Percentiles rank a stretch among this genome's conserved stretches.
Evolutionary conservation across 2,113 vertebrate species (phyloP).

Genomic region (Muntiacus reevesi): DNA sequence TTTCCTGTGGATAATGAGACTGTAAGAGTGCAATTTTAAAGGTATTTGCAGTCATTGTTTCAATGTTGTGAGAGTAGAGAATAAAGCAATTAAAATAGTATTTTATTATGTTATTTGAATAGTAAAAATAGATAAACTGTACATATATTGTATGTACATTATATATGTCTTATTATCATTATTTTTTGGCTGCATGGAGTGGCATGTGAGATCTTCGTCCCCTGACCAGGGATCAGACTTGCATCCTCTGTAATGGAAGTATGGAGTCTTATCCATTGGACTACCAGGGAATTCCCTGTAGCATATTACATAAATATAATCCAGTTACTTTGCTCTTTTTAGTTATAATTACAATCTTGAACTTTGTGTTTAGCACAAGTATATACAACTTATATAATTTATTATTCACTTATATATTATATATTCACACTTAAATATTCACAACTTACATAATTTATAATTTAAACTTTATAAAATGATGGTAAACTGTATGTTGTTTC

Average conservation of each 20-base stretch:
- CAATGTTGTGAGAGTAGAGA: not conserved
- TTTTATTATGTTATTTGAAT: slow-evolving; percentile 31
- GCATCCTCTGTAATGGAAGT: not conserved
- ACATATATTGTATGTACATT: not conserved
- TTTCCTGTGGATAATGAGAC: not conserved
- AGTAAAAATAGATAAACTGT: not conserved
- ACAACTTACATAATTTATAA: not conserved
- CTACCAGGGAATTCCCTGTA: not conserved
- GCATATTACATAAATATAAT: not conserved
- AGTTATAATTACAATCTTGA: not conserved
- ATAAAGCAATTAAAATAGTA: slow-evolving; percentile 6
- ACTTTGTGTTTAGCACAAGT: not conserved
- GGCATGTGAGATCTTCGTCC: not conserved
- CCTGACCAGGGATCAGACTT: not conserved
- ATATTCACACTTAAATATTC: too few species aligned
- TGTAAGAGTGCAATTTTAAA: not conserved
- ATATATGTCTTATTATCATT: not conserved
- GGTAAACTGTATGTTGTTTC: not conserved
- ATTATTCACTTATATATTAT: not conserved
- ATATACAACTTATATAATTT: not conserved
- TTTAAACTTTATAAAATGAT: not conserved
- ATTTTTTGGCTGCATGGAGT: not conserved
- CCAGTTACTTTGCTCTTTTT: not conserved
- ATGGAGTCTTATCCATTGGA: not conserved
- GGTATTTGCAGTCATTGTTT: not conserved